Evolutionary conservation across 2,113 vertebrate genomes (phyloP).

Genomic region (Tringa solitaria): DNA sequence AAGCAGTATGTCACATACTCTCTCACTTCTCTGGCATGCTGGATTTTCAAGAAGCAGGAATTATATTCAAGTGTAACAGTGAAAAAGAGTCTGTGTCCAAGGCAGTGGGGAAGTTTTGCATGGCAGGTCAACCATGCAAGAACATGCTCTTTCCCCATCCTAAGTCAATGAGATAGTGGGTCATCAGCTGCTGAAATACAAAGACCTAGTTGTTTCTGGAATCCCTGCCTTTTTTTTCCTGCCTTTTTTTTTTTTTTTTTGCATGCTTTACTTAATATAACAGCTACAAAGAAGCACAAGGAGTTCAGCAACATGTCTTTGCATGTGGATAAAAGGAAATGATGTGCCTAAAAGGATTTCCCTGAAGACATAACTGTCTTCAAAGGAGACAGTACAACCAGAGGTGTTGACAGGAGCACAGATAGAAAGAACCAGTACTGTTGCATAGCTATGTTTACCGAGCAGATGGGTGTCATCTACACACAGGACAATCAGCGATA

Average conservation of each 20-base stretch:
- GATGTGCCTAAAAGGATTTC: slow-evolving; percentile 22
- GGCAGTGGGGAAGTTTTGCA: not conserved
- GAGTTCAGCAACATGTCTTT: not conserved
- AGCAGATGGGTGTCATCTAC: not conserved
- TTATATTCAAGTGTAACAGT: fast-evolving
- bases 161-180: not conserved
- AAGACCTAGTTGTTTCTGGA: slow-evolving; percentile 13
- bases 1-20: not conserved
- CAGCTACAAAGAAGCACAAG: not conserved
- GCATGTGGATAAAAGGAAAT: slow-evolving; percentile 1
- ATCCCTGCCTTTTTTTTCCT: not conserved
- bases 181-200: slow-evolving; percentile 17
- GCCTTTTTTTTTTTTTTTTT: not conserved
- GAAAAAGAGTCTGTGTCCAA: not conserved
- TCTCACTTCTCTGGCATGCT: not conserved
- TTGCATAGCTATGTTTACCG: not conserved
- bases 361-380: slow-evolving; percentile 15
- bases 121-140: not conserved
- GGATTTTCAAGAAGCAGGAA: not conserved
- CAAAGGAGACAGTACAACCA: not conserved
- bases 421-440: not conserved
- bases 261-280: not conserved
- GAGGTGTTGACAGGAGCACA: slow-evolving; percentile 36
- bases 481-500: not conserved
- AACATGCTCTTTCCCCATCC: not conserved